Evolutionary conservation across 2,113 vertebrate genomes (phyloP).

Genomic region (Eubucco bourcierii): DNA sequence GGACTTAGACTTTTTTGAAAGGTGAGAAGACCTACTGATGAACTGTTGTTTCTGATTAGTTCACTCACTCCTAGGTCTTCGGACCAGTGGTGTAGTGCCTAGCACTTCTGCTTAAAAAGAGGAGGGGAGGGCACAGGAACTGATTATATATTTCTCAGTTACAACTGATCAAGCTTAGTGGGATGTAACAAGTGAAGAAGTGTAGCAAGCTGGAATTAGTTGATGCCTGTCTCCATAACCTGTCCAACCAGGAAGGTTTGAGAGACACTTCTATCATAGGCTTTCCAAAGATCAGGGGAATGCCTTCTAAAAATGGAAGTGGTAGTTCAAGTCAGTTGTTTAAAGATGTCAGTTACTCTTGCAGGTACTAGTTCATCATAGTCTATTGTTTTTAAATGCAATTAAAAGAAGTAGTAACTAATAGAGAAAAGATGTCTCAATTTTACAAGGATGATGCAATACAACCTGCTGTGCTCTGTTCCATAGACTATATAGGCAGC

Average conservation of each 20-base stretch:
- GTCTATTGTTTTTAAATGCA: neutral
- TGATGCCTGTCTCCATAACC: neutral
- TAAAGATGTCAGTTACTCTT: neutral
- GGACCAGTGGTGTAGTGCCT: neutral
- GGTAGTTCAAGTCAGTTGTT: neutral
- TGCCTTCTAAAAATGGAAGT: neutral
- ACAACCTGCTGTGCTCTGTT: neutral
- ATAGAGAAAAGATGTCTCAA: neutral
- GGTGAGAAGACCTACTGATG: neutral
- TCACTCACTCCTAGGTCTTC: neutral
- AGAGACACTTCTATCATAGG: neutral
- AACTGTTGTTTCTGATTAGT: neutral
- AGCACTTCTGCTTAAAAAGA: neutral
- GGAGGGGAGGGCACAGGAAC: fast-evolving
- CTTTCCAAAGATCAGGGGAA: neutral
- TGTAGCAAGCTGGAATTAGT: neutral
- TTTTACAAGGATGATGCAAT: neutral
- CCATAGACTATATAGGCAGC: neutral
- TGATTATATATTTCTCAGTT: neutral
- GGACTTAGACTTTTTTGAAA: neutral
- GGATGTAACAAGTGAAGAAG: neutral
- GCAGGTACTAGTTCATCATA: neutral
- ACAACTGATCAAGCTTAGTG: neutral
- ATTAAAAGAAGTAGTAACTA: neutral
- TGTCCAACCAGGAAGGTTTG: neutral